Conservation (phyloP, 1,140 invertebrate genomes). For the Lepeophtheirus salmonis region DNA sequence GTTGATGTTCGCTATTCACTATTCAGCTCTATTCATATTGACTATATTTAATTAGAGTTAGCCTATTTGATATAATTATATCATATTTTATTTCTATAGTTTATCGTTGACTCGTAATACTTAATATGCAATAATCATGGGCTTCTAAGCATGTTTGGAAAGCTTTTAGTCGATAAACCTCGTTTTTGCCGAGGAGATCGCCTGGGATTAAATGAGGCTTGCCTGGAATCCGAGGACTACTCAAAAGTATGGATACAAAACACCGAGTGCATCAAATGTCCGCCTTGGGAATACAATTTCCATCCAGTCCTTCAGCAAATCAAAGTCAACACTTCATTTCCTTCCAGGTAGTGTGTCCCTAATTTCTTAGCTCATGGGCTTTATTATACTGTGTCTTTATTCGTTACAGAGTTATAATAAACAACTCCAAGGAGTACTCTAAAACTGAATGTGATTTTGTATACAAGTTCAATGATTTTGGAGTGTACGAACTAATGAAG, state of each 20-base stretch:
- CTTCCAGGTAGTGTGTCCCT: no score
- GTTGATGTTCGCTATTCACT: no score
- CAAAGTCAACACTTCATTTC: neutral
- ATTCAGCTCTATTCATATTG: no score
- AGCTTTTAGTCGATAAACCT: neutral
- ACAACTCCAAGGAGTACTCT: no score
- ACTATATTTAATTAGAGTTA: no score
- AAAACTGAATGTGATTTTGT: neutral
- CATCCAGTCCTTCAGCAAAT: neutral
- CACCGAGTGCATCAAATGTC: neutral
- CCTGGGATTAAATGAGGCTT: neutral
- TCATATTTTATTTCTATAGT: no score
- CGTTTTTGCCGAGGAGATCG: neutral
- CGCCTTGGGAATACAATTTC: neutral
- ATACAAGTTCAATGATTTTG: neutral
- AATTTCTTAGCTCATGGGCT: no score
- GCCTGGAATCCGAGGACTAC: neutral
- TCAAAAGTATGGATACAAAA: neutral
- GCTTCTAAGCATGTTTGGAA: neutral
- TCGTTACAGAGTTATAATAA: no score
- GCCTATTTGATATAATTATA: no score
- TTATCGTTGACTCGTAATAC: no score
- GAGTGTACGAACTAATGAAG: neutral
- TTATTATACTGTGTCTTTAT: no score
- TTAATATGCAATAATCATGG: no score